Conservation (phyloP, 2,113 vertebrate genomes). For the Perca fluviatilis region DNA sequence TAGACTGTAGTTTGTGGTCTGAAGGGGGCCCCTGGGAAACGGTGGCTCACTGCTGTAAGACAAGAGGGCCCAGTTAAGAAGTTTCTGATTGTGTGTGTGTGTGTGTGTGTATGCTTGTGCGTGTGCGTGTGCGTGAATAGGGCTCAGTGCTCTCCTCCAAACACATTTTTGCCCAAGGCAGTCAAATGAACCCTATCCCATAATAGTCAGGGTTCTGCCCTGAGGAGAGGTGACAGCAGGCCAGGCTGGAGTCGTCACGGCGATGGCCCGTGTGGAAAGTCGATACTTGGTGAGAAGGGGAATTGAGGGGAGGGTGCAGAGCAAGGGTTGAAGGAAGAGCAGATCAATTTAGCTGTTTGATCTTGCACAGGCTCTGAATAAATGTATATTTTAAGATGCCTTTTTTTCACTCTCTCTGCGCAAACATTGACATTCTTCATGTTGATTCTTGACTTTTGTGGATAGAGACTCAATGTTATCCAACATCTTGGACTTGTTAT, state of each 20-base stretch:
- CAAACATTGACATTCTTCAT: slow-evolving; percentile 82
- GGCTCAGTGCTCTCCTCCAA: slow-evolving; percentile 30
- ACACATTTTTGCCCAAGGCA: slow-evolving; percentile 50
- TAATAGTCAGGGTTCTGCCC: slow-evolving; percentile 60
- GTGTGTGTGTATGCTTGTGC: not conserved
- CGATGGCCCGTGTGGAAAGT: slow-evolving; percentile 75
- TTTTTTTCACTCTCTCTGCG: slow-evolving; percentile 58
- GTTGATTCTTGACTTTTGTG: slow-evolving; percentile 79
- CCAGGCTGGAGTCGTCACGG: slow-evolving; percentile 67
- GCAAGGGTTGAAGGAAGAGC: slow-evolving; percentile 77
- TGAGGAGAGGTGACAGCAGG: slow-evolving; percentile 74
- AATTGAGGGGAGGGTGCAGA: slow-evolving; percentile 54
- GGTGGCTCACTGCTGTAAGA: slow-evolving; percentile 50
- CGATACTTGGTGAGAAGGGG: slow-evolving; percentile 65
- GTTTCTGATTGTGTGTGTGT: slow-evolving; percentile 27
- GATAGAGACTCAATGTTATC: slow-evolving; percentile 76
- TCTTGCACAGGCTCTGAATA: slow-evolving; percentile 82
- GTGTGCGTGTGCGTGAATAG: slow-evolving; percentile 14
- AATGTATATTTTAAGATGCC: slow-evolving; percentile 82
- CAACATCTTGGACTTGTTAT: slow-evolving; percentile 75
- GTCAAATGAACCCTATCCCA: slow-evolving; percentile 62
- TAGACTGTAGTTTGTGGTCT: slow-evolving; percentile 57
- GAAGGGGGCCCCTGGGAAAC: slow-evolving; percentile 43
- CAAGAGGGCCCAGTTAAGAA: slow-evolving; percentile 37
- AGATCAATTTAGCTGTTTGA: slow-evolving; percentile 86